Evolutionary conservation across 2,113 vertebrate species (phyloP).

Genomic region (Lepus americanus): DNA sequence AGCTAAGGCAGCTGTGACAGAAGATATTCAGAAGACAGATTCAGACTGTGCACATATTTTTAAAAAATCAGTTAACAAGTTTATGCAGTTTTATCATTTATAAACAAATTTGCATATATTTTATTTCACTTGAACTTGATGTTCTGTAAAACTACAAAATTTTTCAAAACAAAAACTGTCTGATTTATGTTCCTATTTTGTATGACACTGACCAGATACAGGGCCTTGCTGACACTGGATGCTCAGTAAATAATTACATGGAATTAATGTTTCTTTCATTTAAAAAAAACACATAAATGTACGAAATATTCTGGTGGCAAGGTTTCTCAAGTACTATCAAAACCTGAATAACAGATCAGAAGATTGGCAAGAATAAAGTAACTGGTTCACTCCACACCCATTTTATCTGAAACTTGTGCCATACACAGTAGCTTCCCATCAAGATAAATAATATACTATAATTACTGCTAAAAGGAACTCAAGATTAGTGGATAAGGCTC

Average conservation of each 20-base stretch:
- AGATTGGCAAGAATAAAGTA: background rate
- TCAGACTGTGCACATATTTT: background rate
- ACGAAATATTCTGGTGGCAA: background rate
- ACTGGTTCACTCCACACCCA: background rate
- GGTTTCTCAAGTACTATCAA: conserved; percentile 17
- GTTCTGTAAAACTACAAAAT: background rate
- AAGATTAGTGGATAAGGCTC: background rate
- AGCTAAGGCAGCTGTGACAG: background rate
- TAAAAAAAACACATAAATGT: conserved; percentile 1
- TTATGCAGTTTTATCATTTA: background rate
- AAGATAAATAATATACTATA: background rate
- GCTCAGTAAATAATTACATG: conserved; percentile 6
- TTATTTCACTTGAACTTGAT: background rate
- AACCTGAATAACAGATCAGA: background rate
- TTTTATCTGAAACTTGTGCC: background rate
- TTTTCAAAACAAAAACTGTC: conserved; percentile 32
- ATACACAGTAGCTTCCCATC: background rate
- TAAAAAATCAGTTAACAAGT: conserved; percentile 12
- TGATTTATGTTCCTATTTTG: conserved; percentile 29
- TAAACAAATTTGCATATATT: background rate
- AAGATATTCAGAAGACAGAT: background rate
- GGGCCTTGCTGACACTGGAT: background rate
- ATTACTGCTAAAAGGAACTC: background rate
- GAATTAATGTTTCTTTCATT: background rate
- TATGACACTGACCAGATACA: background rate